phyloP scores from a whole-genome alignment of 2,888 invertebrate species.

The Andrena bicolor region DNA sequence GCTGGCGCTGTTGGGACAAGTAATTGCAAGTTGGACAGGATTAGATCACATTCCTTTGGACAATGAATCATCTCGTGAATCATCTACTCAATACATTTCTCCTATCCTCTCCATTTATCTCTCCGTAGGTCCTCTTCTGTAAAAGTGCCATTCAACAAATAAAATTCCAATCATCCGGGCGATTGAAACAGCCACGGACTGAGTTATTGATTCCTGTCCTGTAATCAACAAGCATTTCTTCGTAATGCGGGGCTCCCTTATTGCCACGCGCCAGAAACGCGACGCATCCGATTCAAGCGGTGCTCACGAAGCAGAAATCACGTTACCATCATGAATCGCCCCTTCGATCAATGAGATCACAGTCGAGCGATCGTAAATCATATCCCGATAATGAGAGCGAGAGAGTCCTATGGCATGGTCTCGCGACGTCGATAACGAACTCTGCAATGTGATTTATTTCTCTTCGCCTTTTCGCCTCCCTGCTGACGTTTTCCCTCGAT shows the following conservation, averaged over 20 bases:
- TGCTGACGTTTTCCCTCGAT: not conserved
- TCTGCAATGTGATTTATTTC: slow-evolving; percentile 51
- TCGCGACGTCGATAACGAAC: slow-evolving; percentile 49
- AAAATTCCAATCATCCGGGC: not conserved
- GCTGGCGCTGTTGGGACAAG: slow-evolving; percentile 1
- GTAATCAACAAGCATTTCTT: slow-evolving; percentile 39
- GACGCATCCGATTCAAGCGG: not conserved
- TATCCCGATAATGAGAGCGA: slow-evolving; percentile 44
- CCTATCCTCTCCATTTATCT: not conserved
- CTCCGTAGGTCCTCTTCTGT: not conserved
- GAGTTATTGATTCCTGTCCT: not conserved
- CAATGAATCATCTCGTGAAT: not conserved
- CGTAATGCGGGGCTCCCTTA: slow-evolving; percentile 19
- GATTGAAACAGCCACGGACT: not conserved
- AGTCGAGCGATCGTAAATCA: slow-evolving; percentile 50
- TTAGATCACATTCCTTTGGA: not conserved
- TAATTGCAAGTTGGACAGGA: not conserved
- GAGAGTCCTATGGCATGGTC: not conserved
- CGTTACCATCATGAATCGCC: slow-evolving; percentile 16
- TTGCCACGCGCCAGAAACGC: slow-evolving; percentile 18
- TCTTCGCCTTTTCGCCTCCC: slow-evolving; percentile 10
- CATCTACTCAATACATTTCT: too few relatives aligned
- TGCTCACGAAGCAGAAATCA: slow-evolving; percentile 16
- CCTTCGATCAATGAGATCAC: slow-evolving; percentile 27
- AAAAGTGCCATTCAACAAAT: not conserved